Conservation (phyloP, 2,113 vertebrate genomes). For the Zosterops lateralis region DNA sequence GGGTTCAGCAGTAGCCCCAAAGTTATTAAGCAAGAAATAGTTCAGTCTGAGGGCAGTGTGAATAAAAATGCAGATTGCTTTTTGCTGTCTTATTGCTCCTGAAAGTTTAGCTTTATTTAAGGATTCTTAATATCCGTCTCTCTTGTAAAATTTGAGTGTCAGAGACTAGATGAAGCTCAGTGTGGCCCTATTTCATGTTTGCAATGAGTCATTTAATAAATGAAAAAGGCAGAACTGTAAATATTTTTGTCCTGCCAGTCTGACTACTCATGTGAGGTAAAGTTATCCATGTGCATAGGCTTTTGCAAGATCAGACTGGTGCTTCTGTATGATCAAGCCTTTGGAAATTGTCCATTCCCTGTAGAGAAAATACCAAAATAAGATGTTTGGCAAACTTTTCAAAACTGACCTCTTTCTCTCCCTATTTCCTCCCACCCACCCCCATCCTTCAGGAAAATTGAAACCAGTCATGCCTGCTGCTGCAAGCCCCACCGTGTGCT, state of each 20-base stretch:
- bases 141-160: neutral
- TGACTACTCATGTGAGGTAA: neutral
- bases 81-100: neutral
- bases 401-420: constrained; percentile 22
- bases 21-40: neutral
- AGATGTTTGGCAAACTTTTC: neutral
- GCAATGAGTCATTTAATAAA: neutral
- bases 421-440: neutral
- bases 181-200: neutral
- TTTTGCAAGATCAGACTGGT: neutral
- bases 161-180: neutral
- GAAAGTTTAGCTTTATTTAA: neutral
- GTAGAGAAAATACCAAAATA: neutral
- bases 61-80: neutral
- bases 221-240: constrained; percentile 13
- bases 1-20: neutral
- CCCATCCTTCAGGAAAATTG: neutral
- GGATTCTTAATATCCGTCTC: neutral
- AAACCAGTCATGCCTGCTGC: neutral
- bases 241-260: neutral
- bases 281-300: neutral
- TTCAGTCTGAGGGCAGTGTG: neutral
- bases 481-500: neutral
- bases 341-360: neutral
- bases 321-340: neutral